Evolutionary conservation across 2,888 invertebrate genomes (phyloP).

Genomic region (Acrocyrtus sp.): DNA sequence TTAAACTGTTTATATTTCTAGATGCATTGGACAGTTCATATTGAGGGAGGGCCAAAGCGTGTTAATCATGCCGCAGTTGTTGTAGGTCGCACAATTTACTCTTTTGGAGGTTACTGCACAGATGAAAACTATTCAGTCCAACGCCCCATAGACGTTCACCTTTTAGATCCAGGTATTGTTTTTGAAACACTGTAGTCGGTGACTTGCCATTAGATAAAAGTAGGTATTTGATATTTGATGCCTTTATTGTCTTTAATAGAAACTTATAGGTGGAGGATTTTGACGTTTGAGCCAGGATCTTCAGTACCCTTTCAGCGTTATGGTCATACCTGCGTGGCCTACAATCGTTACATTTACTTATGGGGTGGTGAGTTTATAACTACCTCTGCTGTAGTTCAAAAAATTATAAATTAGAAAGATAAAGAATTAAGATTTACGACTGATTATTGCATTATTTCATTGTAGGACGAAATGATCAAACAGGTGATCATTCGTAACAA

Average conservation of each 20-base stretch:
- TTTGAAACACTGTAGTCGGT: background rate
- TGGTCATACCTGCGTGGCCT: constrained; percentile 90
- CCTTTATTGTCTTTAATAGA: too few relatives aligned
- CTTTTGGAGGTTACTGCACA: constrained; percentile 93
- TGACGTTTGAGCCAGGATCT: constrained; percentile 69
- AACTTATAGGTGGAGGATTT: constrained; percentile 68
- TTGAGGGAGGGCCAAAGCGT: constrained; percentile 87
- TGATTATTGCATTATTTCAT: too few relatives aligned
- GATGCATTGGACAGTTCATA: constrained; percentile 86
- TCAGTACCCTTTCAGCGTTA: constrained; percentile 81
- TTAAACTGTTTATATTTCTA: constrained; percentile 39
- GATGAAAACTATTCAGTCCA: constrained; percentile 80
- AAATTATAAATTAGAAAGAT: too few relatives aligned
- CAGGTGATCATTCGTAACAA: constrained; percentile 73
- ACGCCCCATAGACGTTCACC: constrained; percentile 86
- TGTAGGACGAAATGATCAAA: constrained; percentile 77
- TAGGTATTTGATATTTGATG: constrained; percentile 34
- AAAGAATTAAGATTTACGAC: too few relatives aligned
- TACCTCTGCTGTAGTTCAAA: too few relatives aligned
- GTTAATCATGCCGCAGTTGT: constrained; percentile 93
- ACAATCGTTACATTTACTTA: constrained; percentile 81
- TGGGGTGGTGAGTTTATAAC: constrained; percentile 86
- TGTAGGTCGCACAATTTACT: constrained; percentile 82
- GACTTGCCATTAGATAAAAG: background rate
- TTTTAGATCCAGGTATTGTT: constrained; percentile 77